Percentiles rank a stretch among this genome's conserved stretches.
These are phyloP conservation scores for Athrips mouffetella DNA, from an alignment of 2,888 invertebrate genomes.

Conservation along the genomic window DNA sequence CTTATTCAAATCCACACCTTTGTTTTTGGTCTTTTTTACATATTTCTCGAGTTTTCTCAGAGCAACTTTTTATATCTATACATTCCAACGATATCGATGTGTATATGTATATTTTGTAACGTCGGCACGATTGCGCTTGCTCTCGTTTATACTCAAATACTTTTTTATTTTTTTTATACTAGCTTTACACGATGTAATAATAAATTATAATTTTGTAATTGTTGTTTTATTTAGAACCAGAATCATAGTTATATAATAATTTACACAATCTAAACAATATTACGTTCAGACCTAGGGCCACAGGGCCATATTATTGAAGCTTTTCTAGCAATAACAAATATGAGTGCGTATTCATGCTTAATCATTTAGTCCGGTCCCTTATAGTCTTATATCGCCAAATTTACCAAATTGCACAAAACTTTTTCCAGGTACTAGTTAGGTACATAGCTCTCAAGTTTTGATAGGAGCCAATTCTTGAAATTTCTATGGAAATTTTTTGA, in stretches of 20 bases:
- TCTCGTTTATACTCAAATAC: slow-evolving; percentile 57
- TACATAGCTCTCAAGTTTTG: too few relatives aligned
- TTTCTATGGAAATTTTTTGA: too few relatives aligned
- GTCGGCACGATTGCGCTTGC: slow-evolving; percentile 15
- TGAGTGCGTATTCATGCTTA: too few relatives aligned
- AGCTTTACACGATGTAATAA: slow-evolving; percentile 66
- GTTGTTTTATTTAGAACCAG: slow-evolving; percentile 43
- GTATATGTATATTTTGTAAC: slow-evolving; percentile 36
- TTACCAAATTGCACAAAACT: too few relatives aligned
- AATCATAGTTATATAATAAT: not conserved
- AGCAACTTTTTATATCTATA: slow-evolving; percentile 7
- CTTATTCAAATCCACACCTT: not conserved
- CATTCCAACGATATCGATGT: slow-evolving; percentile 31
- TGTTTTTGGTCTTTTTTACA: not conserved
- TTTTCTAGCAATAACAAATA: not conserved
- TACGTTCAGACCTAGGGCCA: not conserved
- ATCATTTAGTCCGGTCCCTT: too few relatives aligned
- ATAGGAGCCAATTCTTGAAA: too few relatives aligned
- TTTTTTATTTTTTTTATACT: slow-evolving; percentile 59
- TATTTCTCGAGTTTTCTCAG: not conserved
- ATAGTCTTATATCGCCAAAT: too few relatives aligned
- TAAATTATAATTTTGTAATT: slow-evolving; percentile 70
- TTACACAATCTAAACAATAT: not conserved
- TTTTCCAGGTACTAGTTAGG: too few relatives aligned
- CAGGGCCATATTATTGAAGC: too few relatives aligned